Evolutionary conservation across 2,113 vertebrate species (phyloP), one percentile per base, ranked within the genome.

Genomic region (Anoplopoma fimbria): DNA sequence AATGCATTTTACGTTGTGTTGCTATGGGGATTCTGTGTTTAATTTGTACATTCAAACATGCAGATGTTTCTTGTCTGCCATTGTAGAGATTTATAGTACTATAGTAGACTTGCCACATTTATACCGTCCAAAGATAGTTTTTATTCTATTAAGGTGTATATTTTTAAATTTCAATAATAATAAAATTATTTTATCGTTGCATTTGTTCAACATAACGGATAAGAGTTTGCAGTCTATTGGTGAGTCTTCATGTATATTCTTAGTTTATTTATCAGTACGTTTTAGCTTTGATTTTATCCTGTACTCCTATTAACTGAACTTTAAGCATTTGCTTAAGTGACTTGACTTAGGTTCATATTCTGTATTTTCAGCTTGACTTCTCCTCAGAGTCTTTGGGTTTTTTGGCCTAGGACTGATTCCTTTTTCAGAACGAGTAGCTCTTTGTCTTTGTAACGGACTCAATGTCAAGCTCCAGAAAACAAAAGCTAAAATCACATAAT

Each of bases 381-480:
- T 29, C 23, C 47, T 63, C 31, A 19, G 21, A 57, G 71, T 17
- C 36, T 67, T 67, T 0, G 8, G 10, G 10, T 53, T 40, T 74
- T 55, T n/a, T 55, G 23, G 8, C 10, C 45, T 31, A 12, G 13
- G 5, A 58, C 17, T 1, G 9, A 64, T 64, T 53, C 10, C 4
- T 75, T 31, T 75, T 36, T 14, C 4, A 58, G 65, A 73, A 57
- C 23, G 57, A 36, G 19, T 51, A 15, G 47, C 58, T 69, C 75
- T 79, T 51, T 33, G 47, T 64, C 65, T 75, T n/a, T 34, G 19
- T 57, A 57, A 70, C 70, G 21, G 69, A 70, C 29, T 58, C 57
- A 6, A 69, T 64, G 49, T 87, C 76, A 79, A 64, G 34, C 27
- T 73, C 42, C 57, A 57, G 36, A 60, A 61, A 76, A 74, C n/a